A percentile compares a stretch with the other conserved stretches of the same genome.
Evolutionary conservation across 1,140 invertebrate species (phyloP).

Genomic region (Cardiocondyla obscurior): DNA sequence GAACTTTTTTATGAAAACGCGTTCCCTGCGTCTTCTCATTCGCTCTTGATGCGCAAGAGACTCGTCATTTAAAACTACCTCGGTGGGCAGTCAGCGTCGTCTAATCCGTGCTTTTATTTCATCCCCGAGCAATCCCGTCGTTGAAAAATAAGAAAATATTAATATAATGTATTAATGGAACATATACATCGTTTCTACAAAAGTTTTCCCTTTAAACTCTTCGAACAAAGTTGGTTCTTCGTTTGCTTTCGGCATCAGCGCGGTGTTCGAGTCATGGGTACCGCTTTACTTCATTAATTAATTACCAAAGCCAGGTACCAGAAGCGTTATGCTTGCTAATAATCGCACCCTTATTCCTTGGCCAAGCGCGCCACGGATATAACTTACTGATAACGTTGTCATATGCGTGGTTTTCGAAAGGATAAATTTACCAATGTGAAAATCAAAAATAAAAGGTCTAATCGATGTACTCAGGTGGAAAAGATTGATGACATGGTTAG

Average conservation of each 20-base stretch:
- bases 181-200: neutral
- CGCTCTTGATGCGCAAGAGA: slow-evolving; percentile 69
- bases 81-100: slow-evolving; percentile 54
- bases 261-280: neutral
- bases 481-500: neutral
- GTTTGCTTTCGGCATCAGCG: neutral
- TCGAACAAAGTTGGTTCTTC: neutral
- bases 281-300: slow-evolving; percentile 38
- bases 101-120: slow-evolving; percentile 48
- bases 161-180: neutral
- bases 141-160: neutral
- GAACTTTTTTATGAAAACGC: slow-evolving; percentile 10
- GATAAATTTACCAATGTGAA: neutral
- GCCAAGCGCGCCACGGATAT: neutral
- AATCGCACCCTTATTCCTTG: neutral
- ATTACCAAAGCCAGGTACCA: slow-evolving; percentile 47
- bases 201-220: neutral
- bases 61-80: slow-evolving; percentile 59
- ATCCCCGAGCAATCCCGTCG: slow-evolving; percentile 4
- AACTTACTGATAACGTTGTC: neutral
- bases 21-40: slow-evolving; percentile 64
- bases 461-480: neutral
- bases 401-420: neutral
- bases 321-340: slow-evolving; percentile 14
- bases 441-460: neutral